Evolutionary conservation across 2,797 vertebrate genomes (phyloP).

Genomic region (Alectoris magna): DNA sequence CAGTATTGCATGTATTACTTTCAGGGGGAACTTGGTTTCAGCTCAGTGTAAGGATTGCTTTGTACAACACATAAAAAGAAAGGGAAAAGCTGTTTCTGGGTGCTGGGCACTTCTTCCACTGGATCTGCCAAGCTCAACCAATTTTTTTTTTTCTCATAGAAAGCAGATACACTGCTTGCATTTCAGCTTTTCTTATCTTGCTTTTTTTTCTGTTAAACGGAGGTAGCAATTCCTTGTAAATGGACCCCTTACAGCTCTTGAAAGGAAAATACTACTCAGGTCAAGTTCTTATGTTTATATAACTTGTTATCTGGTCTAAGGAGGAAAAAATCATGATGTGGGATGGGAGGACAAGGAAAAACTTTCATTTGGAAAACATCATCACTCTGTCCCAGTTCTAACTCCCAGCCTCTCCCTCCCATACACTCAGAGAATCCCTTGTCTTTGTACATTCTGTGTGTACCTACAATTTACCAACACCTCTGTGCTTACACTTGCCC

Average conservation of each 20-base stretch:
- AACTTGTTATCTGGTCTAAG: neutral
- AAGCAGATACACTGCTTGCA: neutral
- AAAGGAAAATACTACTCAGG: neutral
- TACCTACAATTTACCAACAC: neutral
- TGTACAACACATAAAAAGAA: neutral
- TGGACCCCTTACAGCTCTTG: neutral
- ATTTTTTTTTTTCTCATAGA: neutral
- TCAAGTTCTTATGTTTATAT: neutral
- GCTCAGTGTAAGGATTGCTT: neutral
- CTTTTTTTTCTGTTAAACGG: neutral
- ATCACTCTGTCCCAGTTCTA: neutral
- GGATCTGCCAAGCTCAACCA: neutral
- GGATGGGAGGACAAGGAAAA: neutral
- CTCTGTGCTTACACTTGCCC: neutral
- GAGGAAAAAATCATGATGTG: neutral
- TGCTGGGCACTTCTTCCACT: neutral
- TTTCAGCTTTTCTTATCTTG: neutral
- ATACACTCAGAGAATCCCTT: neutral
- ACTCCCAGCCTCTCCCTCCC: neutral
- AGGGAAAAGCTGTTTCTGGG: neutral
- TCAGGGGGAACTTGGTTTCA: neutral
- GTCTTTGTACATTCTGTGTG: neutral
- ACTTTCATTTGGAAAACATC: neutral
- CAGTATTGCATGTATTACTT: neutral
- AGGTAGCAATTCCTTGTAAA: neutral